These are phyloP conservation scores for Oryzias javanicus DNA, from an alignment of 2,113 vertebrate genomes.

Conservation along the genomic window DNA sequence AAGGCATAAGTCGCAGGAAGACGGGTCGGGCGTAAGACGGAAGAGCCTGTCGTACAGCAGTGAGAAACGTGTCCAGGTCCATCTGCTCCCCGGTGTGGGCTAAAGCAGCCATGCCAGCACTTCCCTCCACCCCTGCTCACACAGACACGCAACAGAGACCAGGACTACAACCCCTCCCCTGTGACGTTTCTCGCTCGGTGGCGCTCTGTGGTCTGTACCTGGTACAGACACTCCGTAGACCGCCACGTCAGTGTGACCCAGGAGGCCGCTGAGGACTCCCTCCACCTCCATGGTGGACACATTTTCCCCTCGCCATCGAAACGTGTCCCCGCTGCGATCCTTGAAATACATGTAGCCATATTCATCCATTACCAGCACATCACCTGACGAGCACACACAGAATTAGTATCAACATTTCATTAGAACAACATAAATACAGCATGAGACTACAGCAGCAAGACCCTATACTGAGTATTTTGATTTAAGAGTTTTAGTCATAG, in stretches of 20 bases:
- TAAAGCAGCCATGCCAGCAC: slow-evolving; percentile 88
- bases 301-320: slow-evolving; percentile 90
- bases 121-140: slow-evolving; percentile 85
- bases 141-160: background rate
- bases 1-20: slow-evolving; percentile 84
- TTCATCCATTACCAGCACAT: slow-evolving; percentile 89
- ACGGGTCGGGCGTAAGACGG: slow-evolving; percentile 85
- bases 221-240: slow-evolving; percentile 86
- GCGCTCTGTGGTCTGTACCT: slow-evolving; percentile 59
- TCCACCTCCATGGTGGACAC: slow-evolving; percentile 91
- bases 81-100: slow-evolving; percentile 71
- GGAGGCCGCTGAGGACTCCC: slow-evolving; percentile 79
- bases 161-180: too few relatives aligned
- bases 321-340: slow-evolving; percentile 88
- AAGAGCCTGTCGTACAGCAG: slow-evolving; percentile 77
- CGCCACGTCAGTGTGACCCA: slow-evolving; percentile 83
- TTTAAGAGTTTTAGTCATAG: too few relatives aligned
- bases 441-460: too few relatives aligned
- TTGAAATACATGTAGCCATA: slow-evolving; percentile 90
- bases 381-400: slow-evolving; percentile 69
- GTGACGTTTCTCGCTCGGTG: too few relatives aligned
- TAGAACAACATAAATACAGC: too few relatives aligned
- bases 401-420: background rate
- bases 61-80: slow-evolving; percentile 76
- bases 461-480: too few relatives aligned